Conservation (phyloP, 2,113 vertebrate species). For the Origma solitaria region DNA sequence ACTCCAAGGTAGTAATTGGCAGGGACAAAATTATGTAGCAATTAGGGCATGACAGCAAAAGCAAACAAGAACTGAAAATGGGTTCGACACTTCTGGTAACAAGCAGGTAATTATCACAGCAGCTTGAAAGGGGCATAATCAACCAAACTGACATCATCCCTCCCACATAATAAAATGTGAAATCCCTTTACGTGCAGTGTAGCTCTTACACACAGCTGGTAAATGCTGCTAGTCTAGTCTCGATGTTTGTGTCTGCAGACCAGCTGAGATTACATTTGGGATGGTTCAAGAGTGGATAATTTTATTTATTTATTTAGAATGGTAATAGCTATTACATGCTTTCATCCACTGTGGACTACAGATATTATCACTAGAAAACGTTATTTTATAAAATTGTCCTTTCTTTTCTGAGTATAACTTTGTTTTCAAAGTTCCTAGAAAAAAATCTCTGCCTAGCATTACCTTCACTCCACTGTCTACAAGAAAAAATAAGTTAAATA, state of each 20-base stretch:
- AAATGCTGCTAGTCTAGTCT: slow-evolving; percentile 30
- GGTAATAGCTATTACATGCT: neutral
- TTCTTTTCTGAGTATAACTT: neutral
- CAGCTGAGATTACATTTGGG: slow-evolving; percentile 29
- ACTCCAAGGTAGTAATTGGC: slow-evolving; percentile 65
- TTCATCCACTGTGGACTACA: neutral
- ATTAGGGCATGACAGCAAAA: slow-evolving; percentile 67
- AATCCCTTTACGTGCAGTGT: slow-evolving; percentile 47
- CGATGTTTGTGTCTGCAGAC: neutral
- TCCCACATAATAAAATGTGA: slow-evolving; percentile 62
- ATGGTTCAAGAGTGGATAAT: neutral
- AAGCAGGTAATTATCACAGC: slow-evolving; percentile 70
- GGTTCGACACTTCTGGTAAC: slow-evolving; percentile 65
- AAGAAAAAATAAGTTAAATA: neutral
- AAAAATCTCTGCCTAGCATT: neutral
- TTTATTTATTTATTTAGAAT: neutral
- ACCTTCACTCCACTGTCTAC: fast-evolving
- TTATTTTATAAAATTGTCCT: neutral
- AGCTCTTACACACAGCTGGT: slow-evolving; percentile 62
- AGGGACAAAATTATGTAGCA: slow-evolving; percentile 67
- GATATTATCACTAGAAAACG: neutral
- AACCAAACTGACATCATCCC: slow-evolving; percentile 66
- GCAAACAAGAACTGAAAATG: slow-evolving; percentile 66
- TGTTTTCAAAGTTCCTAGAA: neutral
- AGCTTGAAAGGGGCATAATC: slow-evolving; percentile 68